These are phyloP conservation scores for Oligia fasciuncula DNA, from an alignment of 2,888 invertebrate genomes.

Conservation along the genomic window DNA sequence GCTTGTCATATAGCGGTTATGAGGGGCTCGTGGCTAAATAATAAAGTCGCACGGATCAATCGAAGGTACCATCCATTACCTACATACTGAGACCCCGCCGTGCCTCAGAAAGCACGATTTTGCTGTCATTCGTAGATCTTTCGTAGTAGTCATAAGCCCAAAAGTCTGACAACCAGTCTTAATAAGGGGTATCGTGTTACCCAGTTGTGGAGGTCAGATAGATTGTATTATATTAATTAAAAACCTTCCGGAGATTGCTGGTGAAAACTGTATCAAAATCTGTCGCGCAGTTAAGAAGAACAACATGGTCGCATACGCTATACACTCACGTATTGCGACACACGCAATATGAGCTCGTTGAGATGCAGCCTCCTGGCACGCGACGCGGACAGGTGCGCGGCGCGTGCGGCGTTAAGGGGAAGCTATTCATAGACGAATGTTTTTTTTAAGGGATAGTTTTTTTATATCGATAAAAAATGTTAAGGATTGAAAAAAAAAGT, in stretches of 20 bases:
- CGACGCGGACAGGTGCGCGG: slow-evolving; percentile 50
- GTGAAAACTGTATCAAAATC: too few species aligned
- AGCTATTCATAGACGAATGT: neutral
- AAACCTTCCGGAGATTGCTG: neutral
- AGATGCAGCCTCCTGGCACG: slow-evolving; percentile 66
- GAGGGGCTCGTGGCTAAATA: too few species aligned
- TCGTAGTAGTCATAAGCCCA: too few species aligned
- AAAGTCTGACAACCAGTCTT: too few species aligned
- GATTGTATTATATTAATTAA: neutral
- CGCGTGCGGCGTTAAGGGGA: slow-evolving; percentile 56
- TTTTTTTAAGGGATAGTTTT: neutral
- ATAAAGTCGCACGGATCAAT: too few species aligned
- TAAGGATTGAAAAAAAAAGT: neutral
- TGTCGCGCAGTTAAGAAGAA: neutral
- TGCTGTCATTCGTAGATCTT: too few species aligned
- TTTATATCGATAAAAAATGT: neutral
- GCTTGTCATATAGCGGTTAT: too few species aligned
- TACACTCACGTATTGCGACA: neutral
- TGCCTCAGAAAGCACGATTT: too few species aligned
- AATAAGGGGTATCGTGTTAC: too few species aligned
- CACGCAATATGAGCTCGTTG: slow-evolving; percentile 36
- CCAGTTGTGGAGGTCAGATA: too few species aligned
- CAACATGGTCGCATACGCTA: neutral
- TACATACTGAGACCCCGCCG: too few species aligned
- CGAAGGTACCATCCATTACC: too few species aligned